These are phyloP conservation scores for Haliclona indistincta DNA, from an alignment of 37 sponge, comb jelly and placozoan species.

Conservation along the genomic window DNA sequence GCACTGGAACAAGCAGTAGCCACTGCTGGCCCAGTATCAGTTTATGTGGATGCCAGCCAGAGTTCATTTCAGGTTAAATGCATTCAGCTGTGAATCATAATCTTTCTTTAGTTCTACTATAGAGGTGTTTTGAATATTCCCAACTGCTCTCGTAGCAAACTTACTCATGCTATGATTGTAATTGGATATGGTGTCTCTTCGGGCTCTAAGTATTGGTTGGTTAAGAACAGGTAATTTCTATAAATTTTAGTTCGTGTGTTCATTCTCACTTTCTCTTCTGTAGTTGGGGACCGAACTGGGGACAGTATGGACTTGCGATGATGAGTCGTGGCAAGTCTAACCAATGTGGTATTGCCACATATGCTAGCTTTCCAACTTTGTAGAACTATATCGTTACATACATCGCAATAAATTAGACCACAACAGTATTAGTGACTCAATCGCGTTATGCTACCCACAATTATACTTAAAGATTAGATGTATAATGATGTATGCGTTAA, in stretches of 20 bases:
- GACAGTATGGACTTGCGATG: conserved; percentile 52
- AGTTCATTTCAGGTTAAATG: conserved; percentile 48
- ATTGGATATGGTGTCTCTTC: neutral
- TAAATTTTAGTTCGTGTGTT: neutral
- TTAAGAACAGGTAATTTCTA: conserved; percentile 1
- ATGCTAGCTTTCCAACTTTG: conserved; percentile 67
- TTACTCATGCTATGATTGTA: conserved; percentile 6
- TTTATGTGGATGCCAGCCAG: conserved; percentile 62
- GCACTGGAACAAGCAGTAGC: conserved; percentile 52
- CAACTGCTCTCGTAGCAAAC: conserved; percentile 10
- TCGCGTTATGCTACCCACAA: too few relatives aligned
- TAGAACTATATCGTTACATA: too few relatives aligned
- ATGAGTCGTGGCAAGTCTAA: conserved; percentile 66
- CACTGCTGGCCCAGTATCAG: conserved; percentile 63
- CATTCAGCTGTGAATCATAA: neutral
- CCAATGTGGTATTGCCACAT: conserved; percentile 75
- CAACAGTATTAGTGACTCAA: too few relatives aligned
- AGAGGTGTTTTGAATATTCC: neutral
- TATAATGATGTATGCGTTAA: too few relatives aligned
- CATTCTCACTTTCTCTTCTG: neutral
- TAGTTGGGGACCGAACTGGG: conserved; percentile 70
- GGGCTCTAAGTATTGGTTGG: neutral
- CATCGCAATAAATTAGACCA: too few relatives aligned
- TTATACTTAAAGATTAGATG: too few relatives aligned
- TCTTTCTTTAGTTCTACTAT: neutral